Base-by-base conservation (phyloP, 2,113 vertebrate species). In the Neolamprologus sp. region DNA sequence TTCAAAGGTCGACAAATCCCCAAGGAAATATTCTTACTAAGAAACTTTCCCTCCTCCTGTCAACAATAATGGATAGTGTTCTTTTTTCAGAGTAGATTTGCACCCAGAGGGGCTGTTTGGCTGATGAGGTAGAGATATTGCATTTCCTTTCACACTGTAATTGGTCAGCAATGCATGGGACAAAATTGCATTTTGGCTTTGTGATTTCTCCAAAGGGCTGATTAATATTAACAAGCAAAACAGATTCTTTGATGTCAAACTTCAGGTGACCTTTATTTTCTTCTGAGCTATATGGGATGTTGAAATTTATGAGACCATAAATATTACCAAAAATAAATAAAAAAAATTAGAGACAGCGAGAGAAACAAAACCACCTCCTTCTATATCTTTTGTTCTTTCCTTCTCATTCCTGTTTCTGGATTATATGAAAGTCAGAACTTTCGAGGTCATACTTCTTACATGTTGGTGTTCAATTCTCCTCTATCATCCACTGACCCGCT, bases 401-500 rank as follows among this genome's bases (percentile, higher is more conserved):
- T 33, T 80, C 40, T 75, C 35, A n/a, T 79, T 10, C 9, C 80
- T 81, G 30, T 4, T 37, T 80, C 3, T 9, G 54, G 54, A 86
- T 65, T 84, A 73, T 49, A 53, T 55, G 37, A 90, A 57, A 84
- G n/a, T 21, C 13, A 80, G 83, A 90, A 60, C 26, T 26, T 81
- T 3, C 9, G 6, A 87, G 85, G 87, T 88, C 84, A 84, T 35
- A 51, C 79, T 60, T 71, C 45, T 16, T 16, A 47, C 58, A 84
- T 86, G 83, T 91, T 91, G 82, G 37, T 51, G 83, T 89, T 84
- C 13, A 65, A 47, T 81, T 84, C 80, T 51, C 82, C 37, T 90
- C 57, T 85, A 73, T 85, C 26, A 85, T 81, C 60, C 85, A 73
- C 26, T 88, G 80, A 89, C 85, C 89, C 78, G 81, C 93, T 94